Base-by-base conservation (phyloP, 2,888 invertebrate species). In the Nomada ruficornis region DNA sequence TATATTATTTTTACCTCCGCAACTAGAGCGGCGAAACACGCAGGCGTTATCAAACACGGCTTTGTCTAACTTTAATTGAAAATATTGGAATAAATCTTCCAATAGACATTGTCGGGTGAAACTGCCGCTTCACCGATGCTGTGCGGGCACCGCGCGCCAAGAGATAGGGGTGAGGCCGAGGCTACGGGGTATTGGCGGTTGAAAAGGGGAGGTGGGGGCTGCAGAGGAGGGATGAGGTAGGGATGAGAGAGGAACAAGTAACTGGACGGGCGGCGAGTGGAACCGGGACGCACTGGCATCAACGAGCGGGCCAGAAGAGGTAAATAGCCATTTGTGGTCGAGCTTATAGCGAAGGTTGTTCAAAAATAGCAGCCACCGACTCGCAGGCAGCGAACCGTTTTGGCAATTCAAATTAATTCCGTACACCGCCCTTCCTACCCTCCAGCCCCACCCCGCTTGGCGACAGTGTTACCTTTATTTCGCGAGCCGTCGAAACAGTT, bases 31-130 rank as follows among this genome's bases (percentile, higher is more conserved):
- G 88, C 86, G 90, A 89, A 91, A 90, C 89, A 89, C 88, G 88
- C 85, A 78, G 84, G 89, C 90, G 91, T 90, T 91, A 92, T 91
- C 90, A 87, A 89, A 87, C 89, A 81, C 77, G 89, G 89, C 93
- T 91, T 93, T 93, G 93, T 93, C 89, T 89, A 91, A 91, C 91
- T 93, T 93, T 93, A 93, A 93, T 93, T 93, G 93, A 93, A 94
- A 94, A 94, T 94, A 93, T 93, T 92, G 93, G 93, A 93, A 93
- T 93, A 92, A 93, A 93, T 93, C 92, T 91, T 91, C 91, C 92
- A 91, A 91, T 91, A 90, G 91, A 89, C 84, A 84, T 83, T 80
- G 84, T 80, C 85, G 79, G 84, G 63, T 70, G 77, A 68, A 78
- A 63, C 69, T 63, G 75, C 70, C 79, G 79, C 76, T 64, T 77